Conservation (phyloP, 2,888 invertebrate genomes). For the Agrochola lychnidis region DNA sequence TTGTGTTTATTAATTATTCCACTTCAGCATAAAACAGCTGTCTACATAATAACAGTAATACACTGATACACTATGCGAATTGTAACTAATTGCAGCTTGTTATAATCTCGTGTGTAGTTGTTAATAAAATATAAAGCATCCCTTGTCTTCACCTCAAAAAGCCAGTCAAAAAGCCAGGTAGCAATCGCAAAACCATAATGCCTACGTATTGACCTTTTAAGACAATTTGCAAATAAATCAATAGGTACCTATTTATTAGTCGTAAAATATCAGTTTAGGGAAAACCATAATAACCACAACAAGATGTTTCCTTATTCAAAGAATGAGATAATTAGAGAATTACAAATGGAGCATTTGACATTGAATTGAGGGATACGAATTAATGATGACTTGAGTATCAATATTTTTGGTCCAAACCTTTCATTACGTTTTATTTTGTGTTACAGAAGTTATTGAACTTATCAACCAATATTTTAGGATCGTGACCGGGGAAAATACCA, state of each 20-base stretch:
- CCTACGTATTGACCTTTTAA: not conserved
- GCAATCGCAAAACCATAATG: too few species aligned
- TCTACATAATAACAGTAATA: too few species aligned
- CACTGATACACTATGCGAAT: too few species aligned
- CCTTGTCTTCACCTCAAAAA: not conserved
- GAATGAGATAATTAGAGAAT: slow-evolving; percentile 30
- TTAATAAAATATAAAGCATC: not conserved
- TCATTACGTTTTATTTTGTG: not conserved
- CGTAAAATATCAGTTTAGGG: slow-evolving; percentile 14
- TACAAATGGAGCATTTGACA: not conserved
- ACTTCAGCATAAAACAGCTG: not conserved
- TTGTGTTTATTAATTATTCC: not conserved
- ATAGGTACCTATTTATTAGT: not conserved
- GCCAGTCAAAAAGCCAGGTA: not conserved
- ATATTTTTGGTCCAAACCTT: not conserved
- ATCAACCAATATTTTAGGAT: not conserved
- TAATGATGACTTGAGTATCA: not conserved
- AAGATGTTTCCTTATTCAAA: slow-evolving; percentile 29
- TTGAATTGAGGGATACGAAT: slow-evolving; percentile 2
- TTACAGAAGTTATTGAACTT: not conserved
- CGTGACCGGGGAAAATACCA: not conserved
- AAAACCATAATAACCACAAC: slow-evolving; percentile 12
- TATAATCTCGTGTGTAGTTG: not conserved
- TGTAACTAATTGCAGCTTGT: not conserved
- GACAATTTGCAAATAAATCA: not conserved